A percentile compares a stretch with the other conserved stretches of the same genome.
Conservation (phyloP, 2,113 vertebrate species). For the Gobiocypris rarus region DNA sequence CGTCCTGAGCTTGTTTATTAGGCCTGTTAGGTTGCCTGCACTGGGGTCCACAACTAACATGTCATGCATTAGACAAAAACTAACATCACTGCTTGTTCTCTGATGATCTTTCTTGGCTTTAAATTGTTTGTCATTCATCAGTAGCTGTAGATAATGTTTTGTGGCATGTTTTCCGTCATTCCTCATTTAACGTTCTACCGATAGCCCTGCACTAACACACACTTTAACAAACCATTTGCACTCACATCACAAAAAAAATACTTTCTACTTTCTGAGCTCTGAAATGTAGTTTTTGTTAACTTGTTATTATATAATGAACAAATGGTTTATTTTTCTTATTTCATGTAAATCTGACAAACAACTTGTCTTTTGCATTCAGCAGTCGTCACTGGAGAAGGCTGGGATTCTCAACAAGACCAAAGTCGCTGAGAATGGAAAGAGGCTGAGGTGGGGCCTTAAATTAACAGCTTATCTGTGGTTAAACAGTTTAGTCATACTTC, state of each 20-base stretch:
- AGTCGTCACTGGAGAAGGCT: conserved; percentile 86
- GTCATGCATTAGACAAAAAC: conserved; percentile 8
- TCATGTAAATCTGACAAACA: neutral
- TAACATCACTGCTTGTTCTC: conserved; percentile 10
- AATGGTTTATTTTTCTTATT: neutral
- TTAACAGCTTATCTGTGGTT: neutral
- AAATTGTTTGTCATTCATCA: too few relatives aligned
- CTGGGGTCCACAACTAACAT: conserved; percentile 1
- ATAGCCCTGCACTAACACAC: neutral
- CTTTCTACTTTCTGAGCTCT: neutral
- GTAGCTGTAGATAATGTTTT: neutral
- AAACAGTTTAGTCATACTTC: neutral
- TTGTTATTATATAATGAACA: neutral
- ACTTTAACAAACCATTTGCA: neutral
- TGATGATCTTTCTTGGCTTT: neutral
- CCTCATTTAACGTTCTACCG: neutral
- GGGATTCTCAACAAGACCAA: conserved; percentile 91
- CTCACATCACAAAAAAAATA: neutral
- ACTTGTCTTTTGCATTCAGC: conserved; percentile 24
- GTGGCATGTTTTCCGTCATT: neutral
- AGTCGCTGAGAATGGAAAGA: conserved; percentile 84
- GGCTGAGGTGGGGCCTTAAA: conserved; percentile 73
- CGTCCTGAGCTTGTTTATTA: conserved; percentile 48
- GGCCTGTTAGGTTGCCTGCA: neutral
- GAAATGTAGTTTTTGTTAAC: neutral